Base-by-base conservation (phyloP, 2,797 vertebrate species). In the Lateolabrax maculatus region DNA sequence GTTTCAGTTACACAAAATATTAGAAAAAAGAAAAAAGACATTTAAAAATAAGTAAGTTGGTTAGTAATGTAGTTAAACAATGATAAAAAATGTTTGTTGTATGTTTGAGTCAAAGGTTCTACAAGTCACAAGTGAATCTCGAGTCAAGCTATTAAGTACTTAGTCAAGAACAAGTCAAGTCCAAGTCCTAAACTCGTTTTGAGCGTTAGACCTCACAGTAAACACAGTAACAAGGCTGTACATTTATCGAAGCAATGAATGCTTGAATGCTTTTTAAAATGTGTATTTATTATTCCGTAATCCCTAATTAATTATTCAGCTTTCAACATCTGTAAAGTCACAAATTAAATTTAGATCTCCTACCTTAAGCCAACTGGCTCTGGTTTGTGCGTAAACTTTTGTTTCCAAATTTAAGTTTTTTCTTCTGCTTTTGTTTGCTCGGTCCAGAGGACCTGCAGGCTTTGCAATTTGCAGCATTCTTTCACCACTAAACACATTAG, bases 401-500 rank as follows among this genome's bases (percentile, higher is more conserved):
- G 39, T 39, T 52, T 49, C n/a, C 39, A 18, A 19, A 25, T 15
- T 25, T 4, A 60, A 53, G 31, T 46, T 7, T 56, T 58, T 29
- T 51, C 29, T 31, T 51, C 51, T 53, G 19, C n/a, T 15, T 55
- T 27, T 69, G 46, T 61, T 68, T 49, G 13, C 27, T 29, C 44
- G 46, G 1, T 73, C 39, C 43, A 61, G 5, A 23, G 27, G 46
- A 41, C 10, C 6, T 55, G 13, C 39, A 53, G 13, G 18, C 41
- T 71, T 74, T 39, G 6, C 53, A 66, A 55, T 58, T 46, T 58
- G 37, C 61, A 53, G 46, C 23, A 25, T 60, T 39, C 23, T 57
- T 58, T 48, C 41, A 48, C 39, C 43, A 58, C 51, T 37, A 49
- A 77, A 37, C 29, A 64, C 62, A 74, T 69, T n/a, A 49, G 51